Conservation (phyloP, 2,797 vertebrate species). For the Sandelia bainsii region DNA sequence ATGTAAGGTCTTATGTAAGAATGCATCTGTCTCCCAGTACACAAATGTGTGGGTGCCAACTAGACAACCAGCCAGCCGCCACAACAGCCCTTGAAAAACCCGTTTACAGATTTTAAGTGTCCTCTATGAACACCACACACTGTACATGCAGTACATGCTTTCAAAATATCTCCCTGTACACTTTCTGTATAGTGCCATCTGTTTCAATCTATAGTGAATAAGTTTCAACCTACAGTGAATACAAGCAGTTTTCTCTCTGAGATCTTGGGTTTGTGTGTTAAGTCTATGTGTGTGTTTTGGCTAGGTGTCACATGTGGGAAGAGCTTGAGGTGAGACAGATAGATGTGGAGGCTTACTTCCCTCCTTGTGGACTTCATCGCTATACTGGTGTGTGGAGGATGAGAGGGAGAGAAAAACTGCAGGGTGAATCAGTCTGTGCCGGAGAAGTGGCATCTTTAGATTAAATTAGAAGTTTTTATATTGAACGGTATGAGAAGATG, state of each 20-base stretch:
- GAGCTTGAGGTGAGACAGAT: constrained; percentile 69
- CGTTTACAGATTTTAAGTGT: constrained; percentile 62
- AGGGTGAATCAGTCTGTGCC: constrained; percentile 54
- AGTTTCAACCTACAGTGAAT: neutral
- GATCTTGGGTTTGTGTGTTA: constrained; percentile 44
- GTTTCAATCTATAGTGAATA: constrained; percentile 66
- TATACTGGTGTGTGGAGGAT: constrained; percentile 49
- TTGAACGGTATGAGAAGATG: neutral
- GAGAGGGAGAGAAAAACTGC: constrained; percentile 47
- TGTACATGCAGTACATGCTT: constrained; percentile 50
- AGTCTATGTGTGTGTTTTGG: constrained; percentile 40
- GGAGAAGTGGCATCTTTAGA: constrained; percentile 35
- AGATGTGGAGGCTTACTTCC: constrained; percentile 53
- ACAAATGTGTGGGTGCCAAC: constrained; percentile 80
- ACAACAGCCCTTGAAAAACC: constrained; percentile 69
- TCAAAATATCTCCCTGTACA: constrained; percentile 46
- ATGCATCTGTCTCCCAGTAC: constrained; percentile 83
- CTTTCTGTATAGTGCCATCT: constrained; percentile 60
- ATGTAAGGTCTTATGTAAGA: constrained; percentile 86
- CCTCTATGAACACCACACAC: constrained; percentile 43
- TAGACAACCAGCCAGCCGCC: constrained; percentile 68
- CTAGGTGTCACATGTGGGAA: constrained; percentile 69
- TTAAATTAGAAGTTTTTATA: constrained; percentile 31
- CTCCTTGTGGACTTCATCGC: constrained; percentile 59
- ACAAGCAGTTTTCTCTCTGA: constrained; percentile 33